Percentiles rank a stretch among this genome's conserved stretches.
These are phyloP conservation scores for Hippasteria phrygiana DNA, from an alignment of 53 echinoderm and acorn worm species.

Conservation along the genomic window DNA sequence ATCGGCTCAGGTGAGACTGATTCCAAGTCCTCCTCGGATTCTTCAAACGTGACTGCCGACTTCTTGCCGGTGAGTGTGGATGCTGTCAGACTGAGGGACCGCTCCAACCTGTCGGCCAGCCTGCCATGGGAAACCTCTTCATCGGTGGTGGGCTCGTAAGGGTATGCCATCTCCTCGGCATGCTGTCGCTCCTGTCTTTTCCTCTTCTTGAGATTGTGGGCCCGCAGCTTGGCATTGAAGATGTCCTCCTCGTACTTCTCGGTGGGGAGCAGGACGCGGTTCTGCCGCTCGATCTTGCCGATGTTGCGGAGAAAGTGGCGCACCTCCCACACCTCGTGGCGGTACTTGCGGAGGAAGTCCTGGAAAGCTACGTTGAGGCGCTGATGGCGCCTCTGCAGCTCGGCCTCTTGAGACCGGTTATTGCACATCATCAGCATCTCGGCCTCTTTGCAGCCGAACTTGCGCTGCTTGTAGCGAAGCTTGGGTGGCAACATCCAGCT, in stretches of 20 bases:
- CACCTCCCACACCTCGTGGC: constrained; percentile 54
- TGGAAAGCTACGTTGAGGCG: constrained; percentile 45
- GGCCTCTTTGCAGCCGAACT: constrained; percentile 3
- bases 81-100: constrained; percentile 29
- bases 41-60: constrained; percentile 8
- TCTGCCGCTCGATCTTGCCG: constrained; percentile 28
- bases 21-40: neutral
- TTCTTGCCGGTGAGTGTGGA: neutral
- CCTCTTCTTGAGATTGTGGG: constrained; percentile 36
- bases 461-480: constrained; percentile 50
- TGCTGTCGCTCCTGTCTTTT: constrained; percentile 18
- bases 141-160: constrained; percentile 16
- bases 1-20: constrained; percentile 9
- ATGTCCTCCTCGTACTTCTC: constrained; percentile 48
- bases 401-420: constrained; percentile 54
- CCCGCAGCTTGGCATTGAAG: constrained; percentile 28
- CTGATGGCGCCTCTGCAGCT: constrained; percentile 48
- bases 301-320: constrained; percentile 57
- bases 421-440: constrained; percentile 59
- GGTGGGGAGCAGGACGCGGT: constrained; percentile 47
- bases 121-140: neutral
- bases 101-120: constrained; percentile 15
- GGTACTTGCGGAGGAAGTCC: constrained; percentile 54
- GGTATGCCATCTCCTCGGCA: constrained; percentile 14
- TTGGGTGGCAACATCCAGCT: constrained; percentile 68